Conservation (phyloP, 2,797 vertebrate species). For the Platyrinchus mystaceus region DNA sequence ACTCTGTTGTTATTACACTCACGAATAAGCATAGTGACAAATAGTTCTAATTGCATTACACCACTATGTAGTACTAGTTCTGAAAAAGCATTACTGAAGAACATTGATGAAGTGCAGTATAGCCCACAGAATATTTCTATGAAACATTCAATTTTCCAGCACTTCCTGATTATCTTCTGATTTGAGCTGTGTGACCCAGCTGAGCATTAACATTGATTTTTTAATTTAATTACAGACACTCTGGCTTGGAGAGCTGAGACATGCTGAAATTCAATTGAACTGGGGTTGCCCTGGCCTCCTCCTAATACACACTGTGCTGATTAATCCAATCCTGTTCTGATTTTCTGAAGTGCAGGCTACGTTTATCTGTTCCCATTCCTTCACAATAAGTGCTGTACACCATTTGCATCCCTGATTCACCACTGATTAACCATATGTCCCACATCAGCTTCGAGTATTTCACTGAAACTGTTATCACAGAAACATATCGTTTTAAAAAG, state of each 20-base stretch:
- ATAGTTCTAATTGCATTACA: background rate
- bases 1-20: background rate
- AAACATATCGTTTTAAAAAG: background rate
- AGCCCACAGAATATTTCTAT: slow-evolving; percentile 11
- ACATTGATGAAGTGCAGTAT: background rate
- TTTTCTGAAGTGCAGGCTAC: background rate
- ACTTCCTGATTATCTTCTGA: slow-evolving; percentile 41
- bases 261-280: slow-evolving; percentile 37
- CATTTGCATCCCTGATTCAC: slow-evolving; percentile 13
- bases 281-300: slow-evolving; percentile 4
- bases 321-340: slow-evolving; percentile 47
- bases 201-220: slow-evolving; percentile 46
- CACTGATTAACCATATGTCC: background rate
- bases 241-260: slow-evolving; percentile 41
- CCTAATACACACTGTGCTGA: slow-evolving; percentile 4
- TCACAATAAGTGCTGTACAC: background rate
- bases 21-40: background rate
- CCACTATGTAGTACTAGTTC: background rate
- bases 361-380: background rate
- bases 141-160: slow-evolving; percentile 47
- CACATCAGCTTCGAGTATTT: background rate
- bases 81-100: background rate
- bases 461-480: background rate
- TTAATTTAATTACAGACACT: slow-evolving; percentile 53
- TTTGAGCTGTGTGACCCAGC: slow-evolving; percentile 31